Base-by-base conservation (phyloP, 2,888 invertebrate species). In the Mythimna pallens region DNA sequence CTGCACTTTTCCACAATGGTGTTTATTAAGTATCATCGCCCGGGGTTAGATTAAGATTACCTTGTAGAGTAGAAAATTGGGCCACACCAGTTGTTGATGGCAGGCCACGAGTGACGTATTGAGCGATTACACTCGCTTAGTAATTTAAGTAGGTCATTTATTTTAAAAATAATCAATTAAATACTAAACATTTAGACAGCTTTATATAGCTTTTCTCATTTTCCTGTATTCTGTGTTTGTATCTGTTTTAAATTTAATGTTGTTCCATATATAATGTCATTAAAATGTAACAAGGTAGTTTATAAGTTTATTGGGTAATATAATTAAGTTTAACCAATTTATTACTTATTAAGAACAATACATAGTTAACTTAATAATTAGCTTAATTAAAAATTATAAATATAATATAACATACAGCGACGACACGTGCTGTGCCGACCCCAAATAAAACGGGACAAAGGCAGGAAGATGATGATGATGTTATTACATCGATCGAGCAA, bases 51-150 rank as follows among this genome's bases (percentile, higher is more conserved):
- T 70, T 52, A 70, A 57, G 67, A 80, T 80, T 70, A 71, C 69
- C 63, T 73, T 59, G 58, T 70, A 66, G 54, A 69, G 69, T 67
- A 62, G 66, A 65, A 82, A 83, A 82, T 83, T 80, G 52, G 69
- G 58, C 58, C 71, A 57, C 63, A 54, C 36, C 63, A 61, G 61
- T 73, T 70, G 62, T 70, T 64, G 66, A 66, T 58, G 55, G 47
- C 58, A 65, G 50, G 59, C 50, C 30, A 40, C 20, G 12, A 14
- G 52, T 81, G 59, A 40, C 20, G 52, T 57, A 65, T 34, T 55
- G 50, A 55, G 43, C 12, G 40, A 43, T 69, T 57, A 34, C n/a
- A 50, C n/a, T 25, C 9, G 22, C 14, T 69, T 25, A 14, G 17
- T 8, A 34, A 40, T 30, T 76, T 10, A 36, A 30, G 70, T 55